phyloP scores from a whole-genome alignment of 2,797 vertebrate genomes.

The Argyrosomus regius region DNA sequence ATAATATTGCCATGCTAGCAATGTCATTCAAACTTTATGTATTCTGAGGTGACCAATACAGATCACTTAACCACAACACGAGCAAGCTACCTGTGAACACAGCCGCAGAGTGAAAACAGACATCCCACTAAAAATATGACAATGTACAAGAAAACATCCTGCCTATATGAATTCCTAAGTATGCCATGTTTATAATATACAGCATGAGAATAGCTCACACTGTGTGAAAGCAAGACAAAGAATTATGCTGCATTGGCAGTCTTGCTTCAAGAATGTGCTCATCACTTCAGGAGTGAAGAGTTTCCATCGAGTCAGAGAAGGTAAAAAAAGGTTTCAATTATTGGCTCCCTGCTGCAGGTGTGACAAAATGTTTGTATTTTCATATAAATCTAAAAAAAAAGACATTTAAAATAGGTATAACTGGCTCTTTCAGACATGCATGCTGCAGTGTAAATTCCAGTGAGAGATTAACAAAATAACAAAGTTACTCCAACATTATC shows the following conservation, averaged over 20 bases:
- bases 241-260: conserved; percentile 70
- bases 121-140: conserved; percentile 52
- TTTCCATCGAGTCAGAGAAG: conserved; percentile 48
- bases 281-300: conserved; percentile 40
- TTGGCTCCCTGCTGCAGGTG: conserved; percentile 56
- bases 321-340: conserved; percentile 59
- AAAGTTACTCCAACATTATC: too few species aligned
- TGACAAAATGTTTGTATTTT: conserved; percentile 60
- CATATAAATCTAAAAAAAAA: conserved; percentile 29
- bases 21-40: neutral
- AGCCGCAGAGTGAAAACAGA: conserved; percentile 30
- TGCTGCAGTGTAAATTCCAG: neutral
- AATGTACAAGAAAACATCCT: conserved; percentile 41
- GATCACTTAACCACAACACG: conserved; percentile 14
- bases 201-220: conserved; percentile 64
- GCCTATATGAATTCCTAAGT: conserved; percentile 51
- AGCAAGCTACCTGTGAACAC: neutral
- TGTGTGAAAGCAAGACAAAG: conserved; percentile 65
- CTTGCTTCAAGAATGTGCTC: conserved; percentile 51
- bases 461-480: too few species aligned
- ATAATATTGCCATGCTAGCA: neutral
- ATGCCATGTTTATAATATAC: conserved; percentile 59
- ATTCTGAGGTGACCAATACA: conserved; percentile 35
- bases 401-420: conserved; percentile 21
- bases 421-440: conserved; percentile 21